These are phyloP conservation scores for Hiodon tergisus DNA, from an alignment of 2,113 vertebrate species.

Conservation along the genomic window DNA sequence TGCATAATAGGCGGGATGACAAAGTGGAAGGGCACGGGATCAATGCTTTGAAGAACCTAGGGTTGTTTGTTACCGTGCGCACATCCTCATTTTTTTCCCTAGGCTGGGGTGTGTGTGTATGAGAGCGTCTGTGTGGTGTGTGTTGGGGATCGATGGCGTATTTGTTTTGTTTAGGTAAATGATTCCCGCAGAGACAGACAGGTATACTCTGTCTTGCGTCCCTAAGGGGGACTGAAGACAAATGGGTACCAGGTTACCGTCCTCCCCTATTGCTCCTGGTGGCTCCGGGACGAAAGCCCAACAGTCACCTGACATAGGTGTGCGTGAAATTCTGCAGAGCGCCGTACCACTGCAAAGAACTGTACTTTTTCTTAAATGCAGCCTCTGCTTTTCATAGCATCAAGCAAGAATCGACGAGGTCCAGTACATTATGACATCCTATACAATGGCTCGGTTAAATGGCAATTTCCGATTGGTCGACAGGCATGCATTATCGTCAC, in stretches of 20 bases:
- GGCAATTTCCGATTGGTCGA: too few species aligned
- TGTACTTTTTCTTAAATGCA: too few species aligned
- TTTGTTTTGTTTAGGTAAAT: slow-evolving; percentile 64
- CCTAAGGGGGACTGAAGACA: slow-evolving; percentile 48
- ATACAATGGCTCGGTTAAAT: too few species aligned
- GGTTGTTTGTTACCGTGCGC: slow-evolving; percentile 31
- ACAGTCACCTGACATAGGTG: background rate
- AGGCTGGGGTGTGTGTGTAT: background rate
- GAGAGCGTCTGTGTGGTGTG: too few species aligned
- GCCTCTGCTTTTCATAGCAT: too few species aligned
- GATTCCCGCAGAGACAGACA: slow-evolving; percentile 49
- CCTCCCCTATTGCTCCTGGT: slow-evolving; percentile 33
- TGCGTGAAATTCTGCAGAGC: background rate
- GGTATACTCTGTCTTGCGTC: slow-evolving; percentile 51
- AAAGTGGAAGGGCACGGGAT: slow-evolving; percentile 47
- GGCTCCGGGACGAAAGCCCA: slow-evolving; percentile 21
- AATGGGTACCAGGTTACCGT: slow-evolving; percentile 47
- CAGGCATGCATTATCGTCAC: too few species aligned
- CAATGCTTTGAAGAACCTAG: slow-evolving; percentile 39
- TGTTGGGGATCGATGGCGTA: slow-evolving; percentile 44
- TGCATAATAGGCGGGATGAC: slow-evolving; percentile 43
- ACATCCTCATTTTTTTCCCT: slow-evolving; percentile 37
- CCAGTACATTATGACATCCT: too few species aligned
- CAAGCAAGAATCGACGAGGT: too few species aligned
- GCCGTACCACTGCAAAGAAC: background rate